A percentile compares a stretch with the other conserved stretches of the same genome.
Conservation (phyloP, 1,140 invertebrate genomes). For the Hycleus phaleratus region DNA sequence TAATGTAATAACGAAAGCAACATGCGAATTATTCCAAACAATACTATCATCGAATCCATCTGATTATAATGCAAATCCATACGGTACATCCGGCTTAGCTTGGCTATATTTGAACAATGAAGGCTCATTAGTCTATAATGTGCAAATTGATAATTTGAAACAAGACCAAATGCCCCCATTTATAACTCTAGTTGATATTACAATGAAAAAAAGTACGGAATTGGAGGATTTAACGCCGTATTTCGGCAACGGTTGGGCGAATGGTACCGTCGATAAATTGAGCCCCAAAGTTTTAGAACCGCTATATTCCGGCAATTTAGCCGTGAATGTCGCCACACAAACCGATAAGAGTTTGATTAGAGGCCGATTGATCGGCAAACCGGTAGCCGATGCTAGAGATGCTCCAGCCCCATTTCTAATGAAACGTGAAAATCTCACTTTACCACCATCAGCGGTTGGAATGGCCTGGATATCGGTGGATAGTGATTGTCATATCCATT, state of each 20-base stretch:
- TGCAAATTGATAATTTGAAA: slow-evolving; percentile 49
- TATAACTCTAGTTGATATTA: slow-evolving; percentile 63
- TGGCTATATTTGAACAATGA: slow-evolving; percentile 71
- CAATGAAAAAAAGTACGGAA: slow-evolving; percentile 56
- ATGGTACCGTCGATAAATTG: slow-evolving; percentile 57
- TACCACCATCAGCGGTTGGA: slow-evolving; percentile 51
- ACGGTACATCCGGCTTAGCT: slow-evolving; percentile 53
- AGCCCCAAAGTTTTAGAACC: slow-evolving; percentile 66
- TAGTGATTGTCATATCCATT: slow-evolving; percentile 72
- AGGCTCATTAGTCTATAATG: slow-evolving; percentile 65
- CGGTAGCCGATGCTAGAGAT: slow-evolving; percentile 67
- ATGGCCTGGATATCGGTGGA: slow-evolving; percentile 77
- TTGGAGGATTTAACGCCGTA: slow-evolving; percentile 60
- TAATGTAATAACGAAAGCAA: slow-evolving; percentile 57
- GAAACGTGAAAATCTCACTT: slow-evolving; percentile 46
- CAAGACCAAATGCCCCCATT: slow-evolving; percentile 45
- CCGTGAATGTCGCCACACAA: slow-evolving; percentile 60
- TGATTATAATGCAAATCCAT: slow-evolving; percentile 38
- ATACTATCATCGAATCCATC: slow-evolving; percentile 47
- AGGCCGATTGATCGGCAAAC: slow-evolving; percentile 57
- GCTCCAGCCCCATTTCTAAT: slow-evolving; percentile 58
- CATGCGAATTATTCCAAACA: slow-evolving; percentile 75
- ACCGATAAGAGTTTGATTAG: slow-evolving; percentile 47
- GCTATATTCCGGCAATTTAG: slow-evolving; percentile 69
- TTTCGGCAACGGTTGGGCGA: slow-evolving; percentile 53